These are phyloP conservation scores for Myrmecophaga tridactyla DNA, from an alignment of 2,113 vertebrate species.

Conservation along the genomic window DNA sequence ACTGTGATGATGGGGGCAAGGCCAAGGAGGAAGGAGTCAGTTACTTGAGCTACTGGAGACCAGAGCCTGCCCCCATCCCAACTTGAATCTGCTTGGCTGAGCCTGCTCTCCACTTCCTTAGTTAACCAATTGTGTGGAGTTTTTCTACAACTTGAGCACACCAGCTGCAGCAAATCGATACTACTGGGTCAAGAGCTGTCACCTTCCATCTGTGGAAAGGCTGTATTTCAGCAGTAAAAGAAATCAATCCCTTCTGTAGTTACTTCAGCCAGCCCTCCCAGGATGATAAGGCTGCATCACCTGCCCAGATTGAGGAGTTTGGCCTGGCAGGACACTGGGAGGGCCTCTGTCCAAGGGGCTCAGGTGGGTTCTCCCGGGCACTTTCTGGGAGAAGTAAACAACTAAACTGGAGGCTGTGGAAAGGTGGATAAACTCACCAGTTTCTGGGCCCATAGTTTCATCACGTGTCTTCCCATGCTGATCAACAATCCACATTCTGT, in stretches of 20 bases:
- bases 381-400: background rate
- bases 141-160: conserved; percentile 54
- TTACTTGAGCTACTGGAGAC: background rate
- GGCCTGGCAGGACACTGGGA: background rate
- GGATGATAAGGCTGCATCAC: background rate
- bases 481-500: background rate
- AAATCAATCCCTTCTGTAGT: conserved; percentile 34
- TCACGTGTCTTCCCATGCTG: background rate
- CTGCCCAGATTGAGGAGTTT: background rate
- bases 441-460: background rate
- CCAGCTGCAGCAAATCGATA: background rate
- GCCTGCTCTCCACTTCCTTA: background rate
- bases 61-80: background rate
- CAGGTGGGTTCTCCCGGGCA: background rate
- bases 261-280: background rate
- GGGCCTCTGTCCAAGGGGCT: background rate
- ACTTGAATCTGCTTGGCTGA: background rate
- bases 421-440: background rate
- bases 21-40: background rate
- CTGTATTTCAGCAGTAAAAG: conserved; percentile 43
- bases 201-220: conserved; percentile 5
- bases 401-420: background rate
- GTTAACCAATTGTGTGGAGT: background rate
- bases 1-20: background rate
- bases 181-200: conserved; percentile 42